phyloP scores from a whole-genome alignment of 2,113 vertebrate species.

The Bambusicola thoracicus region DNA sequence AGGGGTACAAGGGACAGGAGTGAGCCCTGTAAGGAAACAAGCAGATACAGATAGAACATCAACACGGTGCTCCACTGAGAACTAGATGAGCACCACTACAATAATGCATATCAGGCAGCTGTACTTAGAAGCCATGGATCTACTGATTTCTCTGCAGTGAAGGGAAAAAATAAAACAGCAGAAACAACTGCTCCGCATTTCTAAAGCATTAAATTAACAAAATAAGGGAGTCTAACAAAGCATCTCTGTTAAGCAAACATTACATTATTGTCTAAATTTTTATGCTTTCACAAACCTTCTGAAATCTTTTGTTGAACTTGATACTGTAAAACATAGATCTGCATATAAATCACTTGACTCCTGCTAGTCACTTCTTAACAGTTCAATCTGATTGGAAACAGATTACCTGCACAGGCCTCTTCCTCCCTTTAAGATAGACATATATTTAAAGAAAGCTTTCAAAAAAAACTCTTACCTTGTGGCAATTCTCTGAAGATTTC shows the following conservation, averaged over 20 bases:
- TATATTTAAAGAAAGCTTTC: not conserved
- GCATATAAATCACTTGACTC: conserved; percentile 57
- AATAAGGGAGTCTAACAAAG: conserved; percentile 15
- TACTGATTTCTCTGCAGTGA: not conserved
- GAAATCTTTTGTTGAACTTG: conserved; percentile 36
- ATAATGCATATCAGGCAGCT: not conserved
- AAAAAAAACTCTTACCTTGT: conserved; percentile 84
- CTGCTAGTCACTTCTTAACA: conserved; percentile 47
- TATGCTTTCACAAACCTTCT: conserved; percentile 40
- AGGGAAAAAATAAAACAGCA: not conserved
- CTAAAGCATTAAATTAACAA: conserved; percentile 32
- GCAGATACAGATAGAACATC: not conserved
- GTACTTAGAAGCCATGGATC: not conserved
- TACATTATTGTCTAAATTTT: conserved; percentile 41
- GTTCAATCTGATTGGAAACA: conserved; percentile 59
- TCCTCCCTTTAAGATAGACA: not conserved
- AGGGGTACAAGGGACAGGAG: not conserved
- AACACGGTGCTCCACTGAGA: not conserved
- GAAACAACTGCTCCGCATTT: conserved; percentile 37
- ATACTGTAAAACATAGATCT: conserved; percentile 16
- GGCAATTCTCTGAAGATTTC: conserved; percentile 89
- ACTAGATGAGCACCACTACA: not conserved
- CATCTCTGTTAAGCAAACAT: conserved; percentile 7
- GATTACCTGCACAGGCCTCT: conserved; percentile 42
- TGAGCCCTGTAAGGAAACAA: not conserved